Base-by-base conservation (phyloP, 2,888 invertebrate species). In the Drosophila mercatorum region DNA sequence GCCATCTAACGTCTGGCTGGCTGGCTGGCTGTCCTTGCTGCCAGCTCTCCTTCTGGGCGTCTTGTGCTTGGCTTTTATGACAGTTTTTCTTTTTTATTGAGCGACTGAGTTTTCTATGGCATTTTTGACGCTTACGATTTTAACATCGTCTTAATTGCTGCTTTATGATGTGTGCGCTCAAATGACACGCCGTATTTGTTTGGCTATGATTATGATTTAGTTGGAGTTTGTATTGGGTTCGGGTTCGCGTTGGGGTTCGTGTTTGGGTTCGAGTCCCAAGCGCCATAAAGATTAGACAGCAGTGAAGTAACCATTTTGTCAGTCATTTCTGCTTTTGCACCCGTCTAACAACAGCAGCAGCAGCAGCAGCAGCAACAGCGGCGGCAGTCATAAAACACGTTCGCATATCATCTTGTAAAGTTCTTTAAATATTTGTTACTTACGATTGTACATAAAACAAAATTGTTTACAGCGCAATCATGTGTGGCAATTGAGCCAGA, bases 131-230 rank as follows among this genome's bases (percentile, higher is more conserved):
- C 84, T 88, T 78, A 83, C 88, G 77, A 89, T 83, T 89, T 89
- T 53, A 72, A 88, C 89, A 89, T 81, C 78, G 81, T 82, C 83
- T 89, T 87, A 87, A 87, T 87, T 87, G 89, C 88, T 82, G 89
- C 88, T 87, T 87, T 87, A 87, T 85, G 85, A 88, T 78, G 81
- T 84, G 84, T 79, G 79, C 64, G 71, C 88, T 86, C 84, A 83
- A 83, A 88, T 86, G 84, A 86, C 86, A 88, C 87, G 86, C 74
- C 76, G 81, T 75, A 86, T 80, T 84, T 80, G 80, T 69, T 51
- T 81, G 63, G 66, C 76, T 59, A 69, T 80, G 85, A 89, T 89
- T 87, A 89, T 83, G 84, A 89, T 85, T 86, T 84, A 89, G 69
- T 55, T 49, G 17, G 26, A 31, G 38, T 34, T 28, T 10, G 11